A percentile compares a stretch with the other conserved stretches of the same genome.
These are phyloP conservation scores for Peromyscus aztecus DNA, from an alignment of 2,797 vertebrate species.

Conservation along the genomic window DNA sequence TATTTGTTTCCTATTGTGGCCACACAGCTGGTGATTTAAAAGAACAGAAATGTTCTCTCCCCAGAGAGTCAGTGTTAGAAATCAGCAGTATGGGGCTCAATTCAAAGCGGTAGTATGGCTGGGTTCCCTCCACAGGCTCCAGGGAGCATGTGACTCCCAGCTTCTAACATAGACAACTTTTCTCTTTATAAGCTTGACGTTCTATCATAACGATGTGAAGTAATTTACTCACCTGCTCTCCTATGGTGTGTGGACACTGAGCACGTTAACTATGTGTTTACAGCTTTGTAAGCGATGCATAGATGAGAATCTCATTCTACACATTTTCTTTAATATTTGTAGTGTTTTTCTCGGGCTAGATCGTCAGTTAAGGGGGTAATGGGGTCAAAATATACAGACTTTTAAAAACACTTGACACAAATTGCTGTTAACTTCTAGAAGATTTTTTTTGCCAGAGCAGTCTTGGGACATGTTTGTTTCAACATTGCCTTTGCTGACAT, in stretches of 20 bases:
- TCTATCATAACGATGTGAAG: background rate
- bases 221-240: background rate
- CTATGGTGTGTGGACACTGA: background rate
- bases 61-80: background rate
- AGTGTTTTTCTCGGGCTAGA: background rate
- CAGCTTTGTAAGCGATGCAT: background rate
- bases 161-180: background rate
- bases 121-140: background rate
- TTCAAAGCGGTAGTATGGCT: background rate
- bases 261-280: background rate
- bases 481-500: background rate
- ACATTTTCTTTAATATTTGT: slow-evolving; percentile 14
- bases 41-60: background rate
- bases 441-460: background rate
- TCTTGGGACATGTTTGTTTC: background rate
- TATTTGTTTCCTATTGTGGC: background rate
- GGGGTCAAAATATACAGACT: background rate
- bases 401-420: background rate
- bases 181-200: background rate
- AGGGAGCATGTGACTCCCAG: background rate
- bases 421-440: background rate
- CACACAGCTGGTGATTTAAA: background rate
- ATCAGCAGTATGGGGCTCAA: background rate
- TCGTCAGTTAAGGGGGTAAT: background rate
- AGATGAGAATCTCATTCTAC: background rate